Evolutionary conservation across 2,888 invertebrate genomes (phyloP).

Genomic region (Brachypterus glaber): DNA sequence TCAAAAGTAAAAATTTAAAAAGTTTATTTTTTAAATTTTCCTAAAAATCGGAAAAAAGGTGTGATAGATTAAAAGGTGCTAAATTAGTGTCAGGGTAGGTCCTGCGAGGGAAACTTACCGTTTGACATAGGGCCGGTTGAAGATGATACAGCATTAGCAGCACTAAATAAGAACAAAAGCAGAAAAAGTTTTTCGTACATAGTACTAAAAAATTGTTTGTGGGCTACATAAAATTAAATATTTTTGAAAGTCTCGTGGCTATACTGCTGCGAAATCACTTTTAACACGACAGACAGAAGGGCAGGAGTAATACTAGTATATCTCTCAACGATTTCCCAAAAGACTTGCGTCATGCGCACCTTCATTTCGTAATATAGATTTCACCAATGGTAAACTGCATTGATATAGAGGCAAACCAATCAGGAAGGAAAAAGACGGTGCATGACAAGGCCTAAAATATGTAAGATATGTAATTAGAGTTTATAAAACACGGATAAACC

Average conservation of each 20-base stretch:
- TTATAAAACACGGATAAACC: constrained; percentile 33
- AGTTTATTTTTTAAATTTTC: too few relatives aligned
- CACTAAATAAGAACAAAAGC: constrained; percentile 24
- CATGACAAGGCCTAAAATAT: constrained; percentile 39
- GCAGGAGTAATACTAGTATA: constrained; percentile 33
- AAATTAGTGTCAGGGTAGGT: too few relatives aligned
- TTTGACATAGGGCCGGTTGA: constrained; percentile 32
- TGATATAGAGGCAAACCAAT: constrained; percentile 39
- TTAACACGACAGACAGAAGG: constrained; percentile 8
- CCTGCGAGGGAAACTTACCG: constrained; percentile 32
- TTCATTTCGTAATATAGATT: constrained; percentile 27
- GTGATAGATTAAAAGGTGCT: too few relatives aligned
- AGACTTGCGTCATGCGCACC: constrained; percentile 37
- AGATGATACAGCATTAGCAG: constrained; percentile 24
- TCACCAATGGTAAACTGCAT: constrained; percentile 38
- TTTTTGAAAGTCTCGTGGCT: too few relatives aligned
- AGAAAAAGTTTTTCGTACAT: constrained; percentile 21
- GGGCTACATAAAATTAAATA: too few relatives aligned
- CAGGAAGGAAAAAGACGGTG: constrained; percentile 40
- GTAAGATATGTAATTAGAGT: constrained; percentile 42
- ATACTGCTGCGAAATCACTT: too few relatives aligned
- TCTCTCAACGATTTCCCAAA: constrained; percentile 29
- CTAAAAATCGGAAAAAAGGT: too few relatives aligned
- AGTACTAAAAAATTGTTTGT: too few relatives aligned
- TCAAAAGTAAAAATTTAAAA: too few relatives aligned